These are phyloP conservation scores for Bombus cullumanus DNA, from an alignment of 1,140 invertebrate species.

Conservation along the genomic window DNA sequence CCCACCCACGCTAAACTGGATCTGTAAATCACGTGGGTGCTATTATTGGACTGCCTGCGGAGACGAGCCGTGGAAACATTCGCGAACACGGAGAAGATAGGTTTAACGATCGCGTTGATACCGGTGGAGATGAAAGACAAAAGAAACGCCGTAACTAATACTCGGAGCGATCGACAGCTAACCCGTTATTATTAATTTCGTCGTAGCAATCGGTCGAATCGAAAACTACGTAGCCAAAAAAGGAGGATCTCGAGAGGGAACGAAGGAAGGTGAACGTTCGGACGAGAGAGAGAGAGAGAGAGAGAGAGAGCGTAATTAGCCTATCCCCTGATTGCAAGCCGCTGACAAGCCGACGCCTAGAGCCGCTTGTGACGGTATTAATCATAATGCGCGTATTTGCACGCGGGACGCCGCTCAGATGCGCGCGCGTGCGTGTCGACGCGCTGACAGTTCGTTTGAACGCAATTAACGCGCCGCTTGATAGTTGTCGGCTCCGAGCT, in stretches of 20 bases:
- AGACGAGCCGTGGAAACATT: background rate
- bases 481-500: constrained; percentile 64
- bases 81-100: background rate
- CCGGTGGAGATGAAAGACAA: constrained; percentile 24
- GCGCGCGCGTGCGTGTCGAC: constrained; percentile 66
- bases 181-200: constrained; percentile 52
- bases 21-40: constrained; percentile 1
- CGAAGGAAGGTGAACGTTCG: background rate
- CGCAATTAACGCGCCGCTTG: constrained; percentile 79
- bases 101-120: constrained; percentile 16
- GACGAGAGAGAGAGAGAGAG: background rate
- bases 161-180: constrained; percentile 43
- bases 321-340: constrained; percentile 54
- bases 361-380: constrained; percentile 64
- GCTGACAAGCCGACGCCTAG: constrained; percentile 66
- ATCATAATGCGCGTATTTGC: constrained; percentile 70
- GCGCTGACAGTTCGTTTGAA: constrained; percentile 81
- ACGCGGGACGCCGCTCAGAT: constrained; percentile 51
- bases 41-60: constrained; percentile 12
- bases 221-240: background rate
- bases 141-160: constrained; percentile 55
- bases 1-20: constrained; percentile 3
- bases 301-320: constrained; percentile 62
- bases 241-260: background rate
- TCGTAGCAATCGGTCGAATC: background rate